Evolutionary conservation across 2,797 vertebrate species (phyloP).

Genomic region (Sebastes hubbsi): DNA sequence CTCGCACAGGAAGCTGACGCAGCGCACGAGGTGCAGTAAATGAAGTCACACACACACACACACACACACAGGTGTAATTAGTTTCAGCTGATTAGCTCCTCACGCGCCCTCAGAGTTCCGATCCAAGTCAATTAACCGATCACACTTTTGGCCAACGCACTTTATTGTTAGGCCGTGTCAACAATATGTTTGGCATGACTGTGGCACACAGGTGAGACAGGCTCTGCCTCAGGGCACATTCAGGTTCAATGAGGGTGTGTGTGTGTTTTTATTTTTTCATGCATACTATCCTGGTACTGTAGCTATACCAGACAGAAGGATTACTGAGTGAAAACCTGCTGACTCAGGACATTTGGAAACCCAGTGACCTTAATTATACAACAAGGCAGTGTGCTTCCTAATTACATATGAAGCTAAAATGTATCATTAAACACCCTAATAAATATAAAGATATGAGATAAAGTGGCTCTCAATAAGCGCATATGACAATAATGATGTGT

Average conservation of each 20-base stretch:
- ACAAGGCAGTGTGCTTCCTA: not conserved
- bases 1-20: not conserved
- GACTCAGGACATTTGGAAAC: not conserved
- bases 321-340: not conserved
- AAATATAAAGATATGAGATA: not conserved
- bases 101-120: not conserved
- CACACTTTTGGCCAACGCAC: not conserved
- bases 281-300: not conserved
- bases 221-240: not conserved
- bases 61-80: constrained; percentile 20
- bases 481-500: not conserved
- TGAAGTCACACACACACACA: not conserved
- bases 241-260: not conserved
- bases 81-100: constrained; percentile 23
- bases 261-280: not conserved
- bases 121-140: not conserved
- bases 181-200: not conserved
- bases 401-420: not conserved
- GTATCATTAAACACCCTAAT: not conserved
- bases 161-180: not conserved
- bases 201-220: not conserved
- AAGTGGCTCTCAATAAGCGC: not conserved
- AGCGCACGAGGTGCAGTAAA: not conserved
- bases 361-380: not conserved
- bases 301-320: not conserved